phyloP scores from a whole-genome alignment of 2,888 invertebrate genomes.

The Noctua fimbriata region DNA sequence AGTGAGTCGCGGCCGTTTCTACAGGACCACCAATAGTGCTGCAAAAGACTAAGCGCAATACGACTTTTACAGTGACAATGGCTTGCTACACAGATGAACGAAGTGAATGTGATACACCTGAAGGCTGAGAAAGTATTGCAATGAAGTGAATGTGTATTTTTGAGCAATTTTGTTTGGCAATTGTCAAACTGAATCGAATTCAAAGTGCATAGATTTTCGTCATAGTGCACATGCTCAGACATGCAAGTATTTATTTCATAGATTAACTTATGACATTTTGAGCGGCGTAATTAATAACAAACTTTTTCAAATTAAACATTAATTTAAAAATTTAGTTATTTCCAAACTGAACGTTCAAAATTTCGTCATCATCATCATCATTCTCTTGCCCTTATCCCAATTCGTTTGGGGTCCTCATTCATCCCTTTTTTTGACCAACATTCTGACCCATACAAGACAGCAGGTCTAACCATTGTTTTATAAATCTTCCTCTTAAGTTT shows the following conservation, averaged over 20 bases:
- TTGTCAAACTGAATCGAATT: neutral
- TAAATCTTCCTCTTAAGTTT: too few species aligned
- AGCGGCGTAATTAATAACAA: neutral
- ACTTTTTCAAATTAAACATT: neutral
- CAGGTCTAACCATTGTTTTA: too few species aligned
- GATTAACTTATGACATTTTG: neutral
- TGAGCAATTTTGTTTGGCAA: neutral
- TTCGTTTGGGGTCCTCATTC: too few species aligned
- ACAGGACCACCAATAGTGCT: neutral
- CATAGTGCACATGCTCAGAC: neutral
- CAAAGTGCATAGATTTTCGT: neutral
- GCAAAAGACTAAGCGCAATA: neutral
- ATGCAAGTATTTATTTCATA: neutral
- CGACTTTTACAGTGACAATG: neutral
- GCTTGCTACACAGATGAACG: neutral
- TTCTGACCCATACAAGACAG: too few species aligned
- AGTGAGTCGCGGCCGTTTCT: neutral
- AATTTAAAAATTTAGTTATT: neutral
- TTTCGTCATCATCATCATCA: too few species aligned
- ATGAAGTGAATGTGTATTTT: neutral
- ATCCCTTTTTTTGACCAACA: too few species aligned
- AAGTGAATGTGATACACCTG: neutral
- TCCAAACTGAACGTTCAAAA: neutral
- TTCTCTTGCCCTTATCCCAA: too few species aligned
- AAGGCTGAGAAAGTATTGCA: slow-evolving; percentile 4